Base-by-base conservation (phyloP, 2,888 invertebrate genomes). In the Tipula lateralis region DNA sequence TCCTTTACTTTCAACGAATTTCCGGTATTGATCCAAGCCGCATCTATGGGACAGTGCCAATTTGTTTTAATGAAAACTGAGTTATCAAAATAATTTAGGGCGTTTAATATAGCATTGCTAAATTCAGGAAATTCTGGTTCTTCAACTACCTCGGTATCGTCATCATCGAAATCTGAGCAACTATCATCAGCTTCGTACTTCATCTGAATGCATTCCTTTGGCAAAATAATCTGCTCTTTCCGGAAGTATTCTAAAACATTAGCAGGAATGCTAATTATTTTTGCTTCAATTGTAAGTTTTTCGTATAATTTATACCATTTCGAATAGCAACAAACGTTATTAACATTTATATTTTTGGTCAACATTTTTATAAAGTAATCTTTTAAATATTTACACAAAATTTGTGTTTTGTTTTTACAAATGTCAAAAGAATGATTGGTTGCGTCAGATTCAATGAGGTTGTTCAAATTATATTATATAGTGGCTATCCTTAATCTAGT, bases 11-110 rank as follows among this genome's bases (percentile, higher is more conserved):
- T 84, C 19, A 87, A 85, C 7, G 86, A 86, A 83, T 86, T 86
- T 9, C 86, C 86, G 9, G 85, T 85, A 30, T 86, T 87, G 50
- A 87, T 87, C 87, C 87, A 87, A 39, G 85, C 84, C 16, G 87
- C 86, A 85, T 87, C 87, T 83, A 86, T 85, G 12, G 87, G 86
- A 3, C 85, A 85, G 29, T 86, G 86, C 87, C 87, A 87, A 44
- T 87, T 86, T 29, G 87, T 86, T 85, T 87, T 87, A 0, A 87
- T 36, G 39, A 86, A 87, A 2, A 84, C 85, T 2, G 80, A 24
- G 3, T 85, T 85, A 9, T 83, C 84, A 6, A 86, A 84, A 30
- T 84, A 32, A 29, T 86, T 85, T 0, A 85, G n/a, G 12, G 39
- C 44, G 1, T 85, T 81, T 0, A n/a, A 24, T 7, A 87, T 85